These are phyloP conservation scores for Meteorus colon DNA, from an alignment of 2,888 invertebrate species.

Conservation along the genomic window DNA sequence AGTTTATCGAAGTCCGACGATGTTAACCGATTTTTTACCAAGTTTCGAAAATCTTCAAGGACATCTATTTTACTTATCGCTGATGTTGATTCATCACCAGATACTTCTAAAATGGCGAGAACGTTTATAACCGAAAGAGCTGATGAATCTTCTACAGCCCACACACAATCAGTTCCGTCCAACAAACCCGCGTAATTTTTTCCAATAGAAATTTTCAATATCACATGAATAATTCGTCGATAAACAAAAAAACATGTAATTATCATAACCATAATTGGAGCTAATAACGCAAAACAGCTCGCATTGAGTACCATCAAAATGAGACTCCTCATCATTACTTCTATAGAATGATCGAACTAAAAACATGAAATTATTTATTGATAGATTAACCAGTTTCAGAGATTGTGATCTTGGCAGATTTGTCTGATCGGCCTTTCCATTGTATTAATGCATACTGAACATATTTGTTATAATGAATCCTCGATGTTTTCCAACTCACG, in stretches of 20 bases:
- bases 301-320: slow-evolving; percentile 47
- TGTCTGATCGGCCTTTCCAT: too few relatives aligned
- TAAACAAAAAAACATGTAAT: slow-evolving; percentile 53
- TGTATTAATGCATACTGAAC: too few relatives aligned
- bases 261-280: slow-evolving; percentile 48
- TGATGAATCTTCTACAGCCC: slow-evolving; percentile 75
- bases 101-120: slow-evolving; percentile 73
- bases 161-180: slow-evolving; percentile 76
- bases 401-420: too few relatives aligned
- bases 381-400: slow-evolving; percentile 11
- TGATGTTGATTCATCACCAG: slow-evolving; percentile 9
- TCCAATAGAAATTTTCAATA: slow-evolving; percentile 59
- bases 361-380: slow-evolving; percentile 30
- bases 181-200: slow-evolving; percentile 74
- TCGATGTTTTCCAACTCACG: too few relatives aligned
- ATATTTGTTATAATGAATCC: too few relatives aligned
- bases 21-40: slow-evolving; percentile 53
- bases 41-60: slow-evolving; percentile 53
- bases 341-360: slow-evolving; percentile 45
- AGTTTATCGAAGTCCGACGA: slow-evolving; percentile 68
- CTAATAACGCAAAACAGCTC: slow-evolving; percentile 48
- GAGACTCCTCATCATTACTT: slow-evolving; percentile 46
- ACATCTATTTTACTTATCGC: slow-evolving; percentile 46
- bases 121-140: slow-evolving; percentile 75
- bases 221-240: slow-evolving; percentile 51